Evolutionary conservation across 2,888 invertebrate species (phyloP).

Genomic region (Orgyia antiqua): DNA sequence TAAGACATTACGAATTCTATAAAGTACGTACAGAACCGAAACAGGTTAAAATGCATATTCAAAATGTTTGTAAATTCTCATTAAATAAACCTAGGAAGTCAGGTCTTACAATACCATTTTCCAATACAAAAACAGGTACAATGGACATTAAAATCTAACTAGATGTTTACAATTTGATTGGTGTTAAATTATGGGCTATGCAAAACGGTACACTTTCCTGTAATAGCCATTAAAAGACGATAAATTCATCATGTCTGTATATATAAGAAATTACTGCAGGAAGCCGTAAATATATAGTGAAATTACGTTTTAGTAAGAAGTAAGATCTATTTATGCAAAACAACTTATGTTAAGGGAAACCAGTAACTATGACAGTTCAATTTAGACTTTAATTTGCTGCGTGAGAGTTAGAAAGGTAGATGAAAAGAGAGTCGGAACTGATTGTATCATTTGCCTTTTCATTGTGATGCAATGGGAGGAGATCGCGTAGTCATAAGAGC

Average conservation of each 20-base stretch:
- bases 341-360: constrained; percentile 44
- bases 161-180: constrained; percentile 35
- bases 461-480: constrained; percentile 45
- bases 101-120: no score
- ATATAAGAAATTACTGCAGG: constrained; percentile 38
- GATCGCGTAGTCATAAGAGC: constrained; percentile 31
- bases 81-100: no score
- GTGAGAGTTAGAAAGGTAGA: constrained; percentile 54
- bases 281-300: constrained; percentile 43
- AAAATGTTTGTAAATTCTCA: no score
- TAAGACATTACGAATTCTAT: no score
- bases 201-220: constrained; percentile 49
- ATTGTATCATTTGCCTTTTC: constrained; percentile 37
- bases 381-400: constrained; percentile 57
- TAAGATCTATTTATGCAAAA: constrained; percentile 35
- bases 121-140: no score
- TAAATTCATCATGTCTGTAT: constrained; percentile 38
- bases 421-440: constrained; percentile 58
- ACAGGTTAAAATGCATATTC: no score
- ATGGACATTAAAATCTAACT: constrained; percentile 13
- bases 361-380: constrained; percentile 66
- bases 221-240: constrained; percentile 48
- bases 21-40: no score
- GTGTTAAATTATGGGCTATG: constrained; percentile 40
- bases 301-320: constrained; percentile 48